Evolutionary conservation across 2,888 invertebrate genomes (phyloP), one percentile per base, ranked within the genome.

Genomic region (Dinocampus coccinellae): DNA sequence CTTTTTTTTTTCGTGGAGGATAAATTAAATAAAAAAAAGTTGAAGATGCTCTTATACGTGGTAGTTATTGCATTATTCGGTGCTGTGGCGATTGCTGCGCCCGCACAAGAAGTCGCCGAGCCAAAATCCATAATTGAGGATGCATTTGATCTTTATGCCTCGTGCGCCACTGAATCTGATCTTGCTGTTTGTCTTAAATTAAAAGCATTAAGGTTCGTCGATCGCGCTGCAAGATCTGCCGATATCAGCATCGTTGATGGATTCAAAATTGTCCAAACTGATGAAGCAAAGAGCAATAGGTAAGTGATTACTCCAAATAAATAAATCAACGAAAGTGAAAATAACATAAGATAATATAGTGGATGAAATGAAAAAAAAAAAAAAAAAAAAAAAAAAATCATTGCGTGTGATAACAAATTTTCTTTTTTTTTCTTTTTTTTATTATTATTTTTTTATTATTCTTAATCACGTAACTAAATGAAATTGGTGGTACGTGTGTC

Each of bases 161-260:
- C 86, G 67, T 95, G 95, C 89, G 90, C 93, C 76, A 79, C 79
- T 13, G 91, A 91, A 66, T 89, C 90, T 74, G 93, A 93, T 77
- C 85, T 93, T 34, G 89, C 92, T 2, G 91, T 93, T 76, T 96
- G 95, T 82, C 89, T 96, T 60, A 95, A 95, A 86, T 88, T 94
- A 73, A 95, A 94, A 86, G 88, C 95, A 62, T 90, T 95, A 4
- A 91, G 93, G 34, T 92, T 93, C 47, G 88, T 95, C 84, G 94
- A 94, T 82, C 92, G 93, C 82, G 92, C 92, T 61, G 91, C 93
- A 24, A 90, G 93, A 73, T 87, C 90, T 3, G 91, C 90, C 36
- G 88, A 89, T 77, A 87, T 89, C 78, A 83, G 84, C 61, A 74
- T 89, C 70, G 74, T 84, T 68, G 89, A 89, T 67, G 89, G 89